Percentiles rank a stretch among this genome's conserved stretches.
Conservation (phyloP, 2,888 invertebrate species). For the Hyalella azteca region DNA sequence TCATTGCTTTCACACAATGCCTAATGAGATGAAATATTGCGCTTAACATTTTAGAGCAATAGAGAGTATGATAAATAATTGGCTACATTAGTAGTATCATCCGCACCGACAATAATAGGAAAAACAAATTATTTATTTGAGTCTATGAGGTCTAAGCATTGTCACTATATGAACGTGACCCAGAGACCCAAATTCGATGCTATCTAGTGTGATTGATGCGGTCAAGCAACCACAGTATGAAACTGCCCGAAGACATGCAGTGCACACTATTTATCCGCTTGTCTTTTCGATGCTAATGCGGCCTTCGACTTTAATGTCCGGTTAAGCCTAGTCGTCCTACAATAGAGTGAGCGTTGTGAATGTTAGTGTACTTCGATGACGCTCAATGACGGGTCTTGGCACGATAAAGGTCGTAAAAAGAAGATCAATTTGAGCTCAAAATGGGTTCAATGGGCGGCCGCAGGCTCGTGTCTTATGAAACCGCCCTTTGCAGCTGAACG, state of each 20-base stretch:
- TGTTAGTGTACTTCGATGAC: background rate
- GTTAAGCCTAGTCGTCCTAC: background rate
- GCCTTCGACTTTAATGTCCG: background rate
- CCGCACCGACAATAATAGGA: too few species aligned
- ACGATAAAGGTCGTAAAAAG: conserved; percentile 1
- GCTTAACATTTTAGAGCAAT: too few species aligned
- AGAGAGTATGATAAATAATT: too few species aligned
- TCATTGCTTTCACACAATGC: too few species aligned
- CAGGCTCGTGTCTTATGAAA: background rate
- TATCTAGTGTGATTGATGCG: background rate
- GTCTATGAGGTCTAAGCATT: too few species aligned
- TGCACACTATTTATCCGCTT: background rate
- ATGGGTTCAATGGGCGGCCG: background rate
- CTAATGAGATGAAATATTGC: too few species aligned
- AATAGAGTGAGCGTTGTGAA: background rate
- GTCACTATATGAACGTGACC: too few species aligned
- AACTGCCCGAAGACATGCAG: background rate
- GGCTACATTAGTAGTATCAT: too few species aligned
- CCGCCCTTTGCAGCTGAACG: background rate
- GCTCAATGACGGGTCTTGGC: background rate
- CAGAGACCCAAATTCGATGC: background rate
- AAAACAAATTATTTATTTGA: too few species aligned
- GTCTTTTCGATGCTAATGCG: background rate
- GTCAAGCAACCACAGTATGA: background rate
- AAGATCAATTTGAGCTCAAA: background rate